Conservation (phyloP, 2,113 vertebrate species). For the Xiphias gladius region DNA sequence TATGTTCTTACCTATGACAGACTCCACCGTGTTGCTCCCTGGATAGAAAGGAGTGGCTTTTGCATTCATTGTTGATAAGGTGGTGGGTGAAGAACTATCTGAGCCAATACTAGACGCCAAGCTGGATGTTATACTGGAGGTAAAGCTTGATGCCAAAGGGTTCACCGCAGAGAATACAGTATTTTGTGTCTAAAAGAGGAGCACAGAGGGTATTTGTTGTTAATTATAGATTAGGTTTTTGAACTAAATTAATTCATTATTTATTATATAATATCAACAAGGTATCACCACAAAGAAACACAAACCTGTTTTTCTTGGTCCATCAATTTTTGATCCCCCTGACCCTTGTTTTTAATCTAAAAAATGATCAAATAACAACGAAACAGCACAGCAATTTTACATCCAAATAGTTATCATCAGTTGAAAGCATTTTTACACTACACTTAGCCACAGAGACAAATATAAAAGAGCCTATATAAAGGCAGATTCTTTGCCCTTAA, state of each 20-base stretch:
- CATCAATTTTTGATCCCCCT: slow-evolving; percentile 83
- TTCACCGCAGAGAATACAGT: slow-evolving; percentile 88
- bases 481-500: neutral
- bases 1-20: slow-evolving; percentile 87
- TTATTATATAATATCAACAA: neutral
- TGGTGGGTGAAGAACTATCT: slow-evolving; percentile 90
- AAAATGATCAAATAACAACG: slow-evolving; percentile 64
- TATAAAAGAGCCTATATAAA: neutral
- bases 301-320: slow-evolving; percentile 88
- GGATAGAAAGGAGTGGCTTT: slow-evolving; percentile 88
- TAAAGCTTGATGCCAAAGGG: slow-evolving; percentile 89
- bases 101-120: slow-evolving; percentile 92
- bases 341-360: slow-evolving; percentile 88
- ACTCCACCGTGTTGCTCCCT: slow-evolving; percentile 89
- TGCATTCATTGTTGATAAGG: slow-evolving; percentile 87
- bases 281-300: neutral
- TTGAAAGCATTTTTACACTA: neutral
- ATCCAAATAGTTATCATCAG: neutral
- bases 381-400: slow-evolving; percentile 4
- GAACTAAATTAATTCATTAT: neutral
- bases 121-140: slow-evolving; percentile 92
- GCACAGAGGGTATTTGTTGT: neutral
- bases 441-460: neutral
- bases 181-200: slow-evolving; percentile 86
- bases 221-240: neutral